Evolutionary conservation across 2,113 vertebrate species (phyloP).

Genomic region (Nannospalax galili): DNA sequence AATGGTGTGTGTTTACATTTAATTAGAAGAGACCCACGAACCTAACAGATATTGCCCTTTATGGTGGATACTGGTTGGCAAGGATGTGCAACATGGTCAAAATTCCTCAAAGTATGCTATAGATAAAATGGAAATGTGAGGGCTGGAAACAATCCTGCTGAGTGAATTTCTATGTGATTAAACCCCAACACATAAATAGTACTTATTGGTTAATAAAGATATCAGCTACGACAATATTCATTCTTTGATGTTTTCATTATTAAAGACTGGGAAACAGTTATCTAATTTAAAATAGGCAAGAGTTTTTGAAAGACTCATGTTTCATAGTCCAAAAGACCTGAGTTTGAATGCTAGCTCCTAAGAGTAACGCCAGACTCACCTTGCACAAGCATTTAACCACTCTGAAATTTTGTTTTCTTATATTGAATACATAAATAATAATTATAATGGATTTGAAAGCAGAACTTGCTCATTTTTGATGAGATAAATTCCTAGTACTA

Average conservation of each 20-base stretch:
- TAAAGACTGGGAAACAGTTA: not conserved
- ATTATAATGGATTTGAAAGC: not conserved
- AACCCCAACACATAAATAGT: not conserved
- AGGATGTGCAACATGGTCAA: not conserved
- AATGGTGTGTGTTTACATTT: not conserved
- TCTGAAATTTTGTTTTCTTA: not conserved
- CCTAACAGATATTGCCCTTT: not conserved
- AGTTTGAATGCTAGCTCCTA: not conserved
- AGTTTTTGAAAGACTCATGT: not conserved
- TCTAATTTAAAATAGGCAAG: not conserved
- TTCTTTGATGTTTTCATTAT: not conserved
- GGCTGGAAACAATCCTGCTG: not conserved
- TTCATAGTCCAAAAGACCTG: not conserved
- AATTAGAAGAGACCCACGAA: not conserved
- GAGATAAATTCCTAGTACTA: not conserved
- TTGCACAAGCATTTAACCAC: not conserved
- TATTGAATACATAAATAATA: not conserved
- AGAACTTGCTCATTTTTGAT: not conserved
- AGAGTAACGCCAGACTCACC: not conserved
- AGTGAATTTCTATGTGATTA: not conserved
- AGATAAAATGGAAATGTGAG: not conserved
- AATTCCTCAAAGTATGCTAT: not conserved
- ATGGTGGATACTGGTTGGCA: not conserved
- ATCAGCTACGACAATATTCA: not conserved
- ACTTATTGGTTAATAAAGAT: not conserved